Percentiles rank a stretch among this genome's conserved stretches.
phyloP scores from a whole-genome alignment of 1,140 invertebrate species.

The Drosophila sproati region DNA sequence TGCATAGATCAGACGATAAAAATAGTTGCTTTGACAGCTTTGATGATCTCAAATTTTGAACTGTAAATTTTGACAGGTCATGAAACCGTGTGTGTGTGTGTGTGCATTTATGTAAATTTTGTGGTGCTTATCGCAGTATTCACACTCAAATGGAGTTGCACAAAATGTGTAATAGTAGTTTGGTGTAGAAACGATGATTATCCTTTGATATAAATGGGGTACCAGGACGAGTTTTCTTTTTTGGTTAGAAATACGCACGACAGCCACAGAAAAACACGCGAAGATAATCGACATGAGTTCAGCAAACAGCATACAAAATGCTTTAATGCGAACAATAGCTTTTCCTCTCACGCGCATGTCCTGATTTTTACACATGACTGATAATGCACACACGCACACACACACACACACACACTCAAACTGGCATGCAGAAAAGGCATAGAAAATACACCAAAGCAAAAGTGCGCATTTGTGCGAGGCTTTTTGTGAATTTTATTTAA shows the following conservation, averaged over 20 bases:
- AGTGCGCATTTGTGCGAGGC: constrained; percentile 64
- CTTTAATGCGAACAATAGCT: constrained; percentile 61
- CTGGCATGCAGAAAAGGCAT: constrained; percentile 12
- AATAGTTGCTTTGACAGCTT: not conserved
- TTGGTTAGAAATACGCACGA: constrained; percentile 3
- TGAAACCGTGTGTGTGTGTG: not conserved
- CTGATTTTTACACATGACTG: constrained; percentile 77
- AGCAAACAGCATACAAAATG: constrained; percentile 32
- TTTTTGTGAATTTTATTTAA: constrained; percentile 47
- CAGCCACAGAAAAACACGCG: not conserved
- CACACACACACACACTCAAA: constrained; percentile 37
- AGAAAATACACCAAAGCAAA: constrained; percentile 47
- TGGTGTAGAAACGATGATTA: constrained; percentile 34
- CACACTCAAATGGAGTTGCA: constrained; percentile 64
- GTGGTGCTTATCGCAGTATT: constrained; percentile 58
- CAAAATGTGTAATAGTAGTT: constrained; percentile 27
- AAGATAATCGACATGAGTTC: constrained; percentile 65
- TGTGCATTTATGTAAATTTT: not conserved
- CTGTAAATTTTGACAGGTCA: too few species aligned
- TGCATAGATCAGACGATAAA: not conserved
- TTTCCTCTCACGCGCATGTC: constrained; percentile 66
- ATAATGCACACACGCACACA: constrained; percentile 58
- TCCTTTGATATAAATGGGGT: constrained; percentile 37
- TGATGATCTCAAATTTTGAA: not conserved
- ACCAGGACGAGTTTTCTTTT: constrained; percentile 16